phyloP scores from a whole-genome alignment of 2,888 invertebrate species.

The Adelognathus sp. region DNA sequence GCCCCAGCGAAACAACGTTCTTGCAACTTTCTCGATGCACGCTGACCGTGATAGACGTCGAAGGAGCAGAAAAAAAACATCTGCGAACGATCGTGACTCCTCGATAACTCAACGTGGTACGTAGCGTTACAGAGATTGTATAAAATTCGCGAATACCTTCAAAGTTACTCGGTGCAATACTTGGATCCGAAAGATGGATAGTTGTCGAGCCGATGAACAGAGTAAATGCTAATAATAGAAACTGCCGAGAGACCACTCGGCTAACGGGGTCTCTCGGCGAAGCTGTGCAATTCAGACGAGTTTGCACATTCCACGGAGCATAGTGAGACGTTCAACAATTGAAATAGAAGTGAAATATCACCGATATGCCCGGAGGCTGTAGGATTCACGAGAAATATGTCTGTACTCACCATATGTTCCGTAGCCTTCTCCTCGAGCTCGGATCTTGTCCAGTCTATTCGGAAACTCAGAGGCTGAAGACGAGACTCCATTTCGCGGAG shows the following conservation, averaged over 20 bases:
- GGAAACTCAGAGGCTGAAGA: conserved; percentile 88
- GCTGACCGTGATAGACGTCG: conserved; percentile 48
- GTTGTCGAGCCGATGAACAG: conserved; percentile 32
- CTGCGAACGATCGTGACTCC: conserved; percentile 51
- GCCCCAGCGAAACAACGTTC: conserved; percentile 49
- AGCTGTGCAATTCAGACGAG: conserved; percentile 26
- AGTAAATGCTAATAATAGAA: conserved; percentile 42
- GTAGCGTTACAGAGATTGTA: conserved; percentile 40
- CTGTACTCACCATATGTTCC: conserved; percentile 91
- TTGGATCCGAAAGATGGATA: conserved; percentile 32
- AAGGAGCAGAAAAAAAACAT: conserved; percentile 23
- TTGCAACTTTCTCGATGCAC: conserved; percentile 57
- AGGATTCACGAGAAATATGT: neutral
- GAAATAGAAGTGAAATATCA: neutral
- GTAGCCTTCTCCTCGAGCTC: conserved; percentile 90
- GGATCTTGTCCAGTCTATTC: conserved; percentile 86
- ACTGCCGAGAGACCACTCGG: conserved; percentile 19
- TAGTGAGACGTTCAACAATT: conserved; percentile 4
- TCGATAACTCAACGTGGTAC: conserved; percentile 41
- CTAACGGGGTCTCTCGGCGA: conserved; percentile 28
- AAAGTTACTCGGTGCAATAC: conserved; percentile 42
- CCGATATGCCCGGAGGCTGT: neutral
- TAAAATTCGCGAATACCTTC: conserved; percentile 30
- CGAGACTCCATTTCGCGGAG: conserved; percentile 92
- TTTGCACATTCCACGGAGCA: conserved; percentile 20